These are phyloP conservation scores for Helogale parvula DNA, from an alignment of 2,113 vertebrate species.

Conservation along the genomic window DNA sequence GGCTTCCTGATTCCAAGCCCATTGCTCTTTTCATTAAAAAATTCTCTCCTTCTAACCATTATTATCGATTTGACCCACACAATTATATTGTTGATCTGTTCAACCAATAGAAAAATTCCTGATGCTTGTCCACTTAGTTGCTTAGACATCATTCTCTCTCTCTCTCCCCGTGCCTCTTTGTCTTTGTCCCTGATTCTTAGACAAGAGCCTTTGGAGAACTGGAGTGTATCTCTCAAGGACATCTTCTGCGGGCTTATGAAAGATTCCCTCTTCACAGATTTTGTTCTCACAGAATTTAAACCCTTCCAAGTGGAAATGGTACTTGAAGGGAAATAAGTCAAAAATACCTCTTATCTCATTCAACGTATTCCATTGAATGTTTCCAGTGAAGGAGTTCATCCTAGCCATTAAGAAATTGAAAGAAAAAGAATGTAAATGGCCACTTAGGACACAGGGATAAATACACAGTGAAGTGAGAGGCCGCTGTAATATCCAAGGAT, in stretches of 20 bases:
- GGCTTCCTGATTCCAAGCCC: constrained; percentile 10
- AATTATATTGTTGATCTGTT: constrained; percentile 20
- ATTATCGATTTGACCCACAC: constrained; percentile 37
- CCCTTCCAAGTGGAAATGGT: constrained; percentile 40
- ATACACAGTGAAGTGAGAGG: not conserved
- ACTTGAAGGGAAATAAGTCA: not conserved
- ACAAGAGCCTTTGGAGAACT: constrained; percentile 14
- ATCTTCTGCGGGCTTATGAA: constrained; percentile 35
- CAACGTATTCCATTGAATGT: not conserved
- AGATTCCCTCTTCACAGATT: constrained; percentile 13
- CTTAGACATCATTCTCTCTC: not conserved
- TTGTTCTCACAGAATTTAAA: constrained; percentile 55
- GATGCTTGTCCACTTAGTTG: not conserved
- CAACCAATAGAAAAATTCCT: constrained; percentile 9
- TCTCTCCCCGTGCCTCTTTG: not conserved
- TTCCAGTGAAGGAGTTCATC: not conserved
- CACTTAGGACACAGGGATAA: not conserved
- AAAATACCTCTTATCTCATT: not conserved
- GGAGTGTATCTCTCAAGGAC: constrained; percentile 27
- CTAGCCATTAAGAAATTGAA: not conserved
- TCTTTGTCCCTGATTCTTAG: not conserved
- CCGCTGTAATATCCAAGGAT: not conserved
- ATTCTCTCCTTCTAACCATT: not conserved
- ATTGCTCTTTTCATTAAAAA: not conserved
- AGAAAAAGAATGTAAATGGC: not conserved